Conservation (phyloP, 2,797 vertebrate genomes). For the Myotis myotis region DNA sequence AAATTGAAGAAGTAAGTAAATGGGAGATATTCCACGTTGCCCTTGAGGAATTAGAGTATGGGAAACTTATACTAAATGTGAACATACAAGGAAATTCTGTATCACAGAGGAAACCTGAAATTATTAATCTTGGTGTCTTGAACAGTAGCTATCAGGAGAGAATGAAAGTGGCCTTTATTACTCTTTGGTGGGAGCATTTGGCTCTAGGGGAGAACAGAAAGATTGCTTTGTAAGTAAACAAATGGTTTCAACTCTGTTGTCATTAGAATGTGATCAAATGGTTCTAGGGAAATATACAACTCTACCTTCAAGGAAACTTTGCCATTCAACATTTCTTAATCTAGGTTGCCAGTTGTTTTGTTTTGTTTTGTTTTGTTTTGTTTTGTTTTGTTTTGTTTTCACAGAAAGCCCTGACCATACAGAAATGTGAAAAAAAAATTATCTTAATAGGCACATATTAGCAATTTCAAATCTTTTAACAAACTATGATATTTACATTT, state of each 20-base stretch:
- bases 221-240: neutral
- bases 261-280: neutral
- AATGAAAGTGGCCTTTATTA: neutral
- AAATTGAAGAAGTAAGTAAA: neutral
- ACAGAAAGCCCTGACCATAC: neutral
- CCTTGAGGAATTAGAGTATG: neutral
- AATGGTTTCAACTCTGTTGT: neutral
- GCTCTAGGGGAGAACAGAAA: neutral
- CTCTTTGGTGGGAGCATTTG: neutral
- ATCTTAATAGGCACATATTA: neutral
- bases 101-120: neutral
- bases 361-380: neutral
- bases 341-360: too few relatives aligned
- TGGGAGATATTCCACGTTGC: neutral
- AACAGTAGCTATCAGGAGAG: neutral
- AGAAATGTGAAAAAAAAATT: neutral
- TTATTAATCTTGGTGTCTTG: neutral
- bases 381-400: neutral
- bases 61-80: neutral
- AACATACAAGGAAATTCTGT: neutral
- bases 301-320: neutral
- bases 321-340: neutral
- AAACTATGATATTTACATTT: neutral
- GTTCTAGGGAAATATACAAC: neutral
- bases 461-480: neutral